Conservation (phyloP, 2,888 invertebrate genomes). For the Chaitophorus viminalis region DNA sequence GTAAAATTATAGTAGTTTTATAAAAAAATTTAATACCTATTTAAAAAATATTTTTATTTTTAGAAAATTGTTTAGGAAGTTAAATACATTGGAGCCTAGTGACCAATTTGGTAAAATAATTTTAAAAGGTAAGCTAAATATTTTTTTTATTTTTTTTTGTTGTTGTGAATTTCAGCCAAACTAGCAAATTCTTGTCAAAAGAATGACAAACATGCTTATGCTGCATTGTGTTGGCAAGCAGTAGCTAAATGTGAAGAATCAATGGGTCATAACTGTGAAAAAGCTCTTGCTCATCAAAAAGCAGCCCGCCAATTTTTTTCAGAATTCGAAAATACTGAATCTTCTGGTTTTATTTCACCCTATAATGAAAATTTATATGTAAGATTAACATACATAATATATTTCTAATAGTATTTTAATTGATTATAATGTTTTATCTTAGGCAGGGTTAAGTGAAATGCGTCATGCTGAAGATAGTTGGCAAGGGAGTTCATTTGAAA, state of each 20-base stretch:
- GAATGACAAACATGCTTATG: constrained; percentile 51
- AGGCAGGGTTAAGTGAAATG: constrained; percentile 55
- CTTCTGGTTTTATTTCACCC: constrained; percentile 51
- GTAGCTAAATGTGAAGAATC: constrained; percentile 58
- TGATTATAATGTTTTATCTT: constrained; percentile 2
- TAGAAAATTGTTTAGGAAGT: constrained; percentile 54
- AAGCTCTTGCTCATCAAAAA: constrained; percentile 56
- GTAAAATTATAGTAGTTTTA: constrained; percentile 3
- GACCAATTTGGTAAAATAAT: constrained; percentile 49
- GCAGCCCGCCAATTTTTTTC: constrained; percentile 47
- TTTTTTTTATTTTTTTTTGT: background rate
- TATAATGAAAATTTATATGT: constrained; percentile 57
- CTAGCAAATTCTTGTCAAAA: constrained; percentile 55
- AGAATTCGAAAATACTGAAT: constrained; percentile 41
- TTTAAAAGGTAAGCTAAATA: background rate
- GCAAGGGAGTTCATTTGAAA: constrained; percentile 54
- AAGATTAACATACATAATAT: background rate
- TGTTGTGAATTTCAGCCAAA: constrained; percentile 17
- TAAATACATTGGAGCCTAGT: constrained; percentile 56
- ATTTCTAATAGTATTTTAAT: background rate
- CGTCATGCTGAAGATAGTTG: constrained; percentile 54
- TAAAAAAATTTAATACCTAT: constrained; percentile 4
- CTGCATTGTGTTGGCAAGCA: constrained; percentile 57
- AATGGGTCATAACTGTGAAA: constrained; percentile 38
- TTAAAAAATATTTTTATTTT: constrained; percentile 1